A percentile compares a stretch with the other conserved stretches of the same genome.
These are phyloP conservation scores for Thaumetopoea pityocampa DNA, from an alignment of 1,140 invertebrate species.

Conservation along the genomic window DNA sequence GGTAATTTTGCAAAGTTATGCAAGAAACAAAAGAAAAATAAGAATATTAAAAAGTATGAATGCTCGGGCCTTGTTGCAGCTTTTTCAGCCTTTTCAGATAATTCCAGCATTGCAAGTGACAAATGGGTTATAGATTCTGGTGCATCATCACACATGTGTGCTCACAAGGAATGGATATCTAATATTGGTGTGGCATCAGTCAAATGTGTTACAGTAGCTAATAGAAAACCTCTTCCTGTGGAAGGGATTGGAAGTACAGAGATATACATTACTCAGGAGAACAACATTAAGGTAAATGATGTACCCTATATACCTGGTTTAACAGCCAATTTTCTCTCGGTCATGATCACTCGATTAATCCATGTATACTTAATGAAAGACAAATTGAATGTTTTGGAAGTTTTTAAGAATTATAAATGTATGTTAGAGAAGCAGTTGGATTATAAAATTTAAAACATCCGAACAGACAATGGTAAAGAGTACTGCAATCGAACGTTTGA, in stretches of 20 bases:
- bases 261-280: constrained; percentile 11
- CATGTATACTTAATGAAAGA: constrained; percentile 5
- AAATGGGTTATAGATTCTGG: constrained; percentile 33
- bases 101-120: constrained; percentile 3
- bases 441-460: constrained; percentile 15
- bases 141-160: constrained; percentile 28
- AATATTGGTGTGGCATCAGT: constrained; percentile 25
- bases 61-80: constrained; percentile 27
- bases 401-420: neutral
- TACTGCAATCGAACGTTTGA: too few relatives aligned
- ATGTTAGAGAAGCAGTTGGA: constrained; percentile 16
- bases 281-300: constrained; percentile 20
- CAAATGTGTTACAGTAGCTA: constrained; percentile 24
- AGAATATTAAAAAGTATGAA: constrained; percentile 15
- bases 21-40: constrained; percentile 18
- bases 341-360: constrained; percentile 12
- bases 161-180: constrained; percentile 20
- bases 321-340: constrained; percentile 19
- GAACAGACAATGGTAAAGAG: constrained; percentile 19
- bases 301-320: constrained; percentile 23
- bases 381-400: constrained; percentile 5
- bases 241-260: constrained; percentile 18
- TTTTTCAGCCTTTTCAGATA: constrained; percentile 32
- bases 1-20: constrained; percentile 32
- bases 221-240: constrained; percentile 23